phyloP scores from a whole-genome alignment of 1,140 invertebrate genomes.

The Anastrepha ludens region DNA sequence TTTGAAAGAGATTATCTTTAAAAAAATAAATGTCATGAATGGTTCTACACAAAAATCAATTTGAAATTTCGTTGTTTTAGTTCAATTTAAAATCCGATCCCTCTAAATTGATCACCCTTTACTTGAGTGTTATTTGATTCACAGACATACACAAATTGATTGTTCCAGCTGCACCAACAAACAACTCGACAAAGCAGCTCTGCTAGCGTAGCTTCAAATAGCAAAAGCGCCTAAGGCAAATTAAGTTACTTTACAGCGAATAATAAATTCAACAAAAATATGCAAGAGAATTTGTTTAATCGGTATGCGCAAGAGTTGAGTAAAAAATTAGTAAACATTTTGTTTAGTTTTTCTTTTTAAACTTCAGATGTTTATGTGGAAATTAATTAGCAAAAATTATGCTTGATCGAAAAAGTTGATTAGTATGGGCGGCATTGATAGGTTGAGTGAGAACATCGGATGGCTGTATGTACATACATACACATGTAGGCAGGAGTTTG shows the following conservation, averaged over 20 bases:
- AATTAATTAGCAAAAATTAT: not conserved
- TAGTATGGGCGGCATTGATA: not conserved
- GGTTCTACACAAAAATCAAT: too few species aligned
- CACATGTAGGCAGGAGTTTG: constrained; percentile 3
- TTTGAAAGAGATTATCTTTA: too few species aligned
- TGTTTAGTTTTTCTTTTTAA: not conserved
- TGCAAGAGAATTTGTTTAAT: not conserved
- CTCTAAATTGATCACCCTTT: too few species aligned
- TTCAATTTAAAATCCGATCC: too few species aligned
- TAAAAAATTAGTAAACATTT: not conserved
- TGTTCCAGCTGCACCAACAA: not conserved
- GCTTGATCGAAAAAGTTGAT: not conserved
- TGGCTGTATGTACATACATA: constrained; percentile 3
- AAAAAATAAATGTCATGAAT: too few species aligned
- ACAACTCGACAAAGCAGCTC: not conserved
- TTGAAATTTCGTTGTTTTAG: too few species aligned
- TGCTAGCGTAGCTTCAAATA: not conserved
- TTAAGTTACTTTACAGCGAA: not conserved
- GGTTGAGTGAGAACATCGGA: constrained; percentile 18
- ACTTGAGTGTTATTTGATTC: too few species aligned
- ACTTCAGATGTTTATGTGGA: not conserved
- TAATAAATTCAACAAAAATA: not conserved
- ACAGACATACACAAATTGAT: not conserved
- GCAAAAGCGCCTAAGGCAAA: not conserved
- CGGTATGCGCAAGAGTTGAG: not conserved